phyloP scores from a whole-genome alignment of 2,888 invertebrate species.

The Lochmaea capreae region DNA sequence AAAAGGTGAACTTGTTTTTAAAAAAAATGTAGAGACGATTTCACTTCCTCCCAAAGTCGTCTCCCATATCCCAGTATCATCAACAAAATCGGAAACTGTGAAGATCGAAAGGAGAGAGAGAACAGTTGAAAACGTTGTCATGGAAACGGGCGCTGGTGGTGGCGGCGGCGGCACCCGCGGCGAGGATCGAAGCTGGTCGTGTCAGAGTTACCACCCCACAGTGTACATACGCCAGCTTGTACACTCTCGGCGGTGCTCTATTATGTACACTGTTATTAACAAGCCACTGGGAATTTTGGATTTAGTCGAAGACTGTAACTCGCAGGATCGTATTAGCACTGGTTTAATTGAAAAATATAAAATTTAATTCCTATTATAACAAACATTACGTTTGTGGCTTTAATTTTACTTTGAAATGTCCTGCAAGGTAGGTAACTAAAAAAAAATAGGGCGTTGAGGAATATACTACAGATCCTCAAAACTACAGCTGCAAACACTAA shows the following conservation, averaged over 20 bases:
- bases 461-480: too few relatives aligned
- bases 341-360: background rate
- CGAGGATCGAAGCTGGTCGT: conserved; percentile 66
- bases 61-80: conserved; percentile 9
- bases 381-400: too few relatives aligned
- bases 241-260: conserved; percentile 57
- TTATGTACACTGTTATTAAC: conserved; percentile 56
- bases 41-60: background rate
- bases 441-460: too few relatives aligned
- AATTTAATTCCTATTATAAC: too few relatives aligned
- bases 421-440: too few relatives aligned
- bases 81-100: conserved; percentile 14
- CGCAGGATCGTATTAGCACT: conserved; percentile 3
- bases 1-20: background rate
- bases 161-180: conserved; percentile 60
- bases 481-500: too few relatives aligned
- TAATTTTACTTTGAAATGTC: too few relatives aligned
- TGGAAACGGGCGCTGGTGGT: conserved; percentile 54
- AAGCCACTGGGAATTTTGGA: conserved; percentile 41
- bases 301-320: conserved; percentile 19
- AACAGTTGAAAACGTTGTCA: conserved; percentile 53
- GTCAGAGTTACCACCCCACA: conserved; percentile 66
- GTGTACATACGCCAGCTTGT: conserved; percentile 66
- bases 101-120: conserved; percentile 23
- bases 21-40: background rate